Conservation (phyloP, 2,888 invertebrate species). For the Ochropleura plecta region DNA sequence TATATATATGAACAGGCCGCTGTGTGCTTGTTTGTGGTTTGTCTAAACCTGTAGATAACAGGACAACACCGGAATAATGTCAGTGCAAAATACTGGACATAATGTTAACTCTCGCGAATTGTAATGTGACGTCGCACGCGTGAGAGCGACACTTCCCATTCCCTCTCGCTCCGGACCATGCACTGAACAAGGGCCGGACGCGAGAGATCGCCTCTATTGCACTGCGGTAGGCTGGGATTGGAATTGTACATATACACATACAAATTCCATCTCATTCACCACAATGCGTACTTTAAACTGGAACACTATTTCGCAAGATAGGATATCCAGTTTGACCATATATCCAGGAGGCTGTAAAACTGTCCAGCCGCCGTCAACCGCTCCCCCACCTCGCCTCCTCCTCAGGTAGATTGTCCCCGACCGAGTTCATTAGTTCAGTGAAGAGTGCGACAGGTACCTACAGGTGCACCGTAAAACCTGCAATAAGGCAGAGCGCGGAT, state of each 20-base stretch:
- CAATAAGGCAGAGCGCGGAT: slow-evolving; percentile 57
- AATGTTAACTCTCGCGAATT: not conserved
- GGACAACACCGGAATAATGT: not conserved
- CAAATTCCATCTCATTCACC: too few species aligned
- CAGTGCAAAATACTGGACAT: not conserved
- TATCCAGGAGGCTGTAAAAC: not conserved
- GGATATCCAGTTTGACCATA: not conserved
- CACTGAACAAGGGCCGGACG: too few species aligned
- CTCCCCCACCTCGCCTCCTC: not conserved
- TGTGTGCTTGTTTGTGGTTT: not conserved
- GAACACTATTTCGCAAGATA: not conserved
- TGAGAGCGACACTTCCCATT: not conserved
- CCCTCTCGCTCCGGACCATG: too few species aligned
- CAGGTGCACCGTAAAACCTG: slow-evolving; percentile 59
- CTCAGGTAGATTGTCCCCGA: not conserved
- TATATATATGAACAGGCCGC: slow-evolving; percentile 19
- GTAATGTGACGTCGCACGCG: not conserved
- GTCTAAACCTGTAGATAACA: not conserved
- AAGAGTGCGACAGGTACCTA: slow-evolving; percentile 8
- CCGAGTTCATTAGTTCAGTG: slow-evolving; percentile 51
- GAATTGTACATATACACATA: too few species aligned
- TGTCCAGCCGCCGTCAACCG: not conserved
- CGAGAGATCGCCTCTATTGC: too few species aligned
- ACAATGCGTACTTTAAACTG: not conserved
- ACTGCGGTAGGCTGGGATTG: not conserved